Base-by-base conservation (phyloP, 2,113 vertebrate genomes). In the Nesogale talazaci region DNA sequence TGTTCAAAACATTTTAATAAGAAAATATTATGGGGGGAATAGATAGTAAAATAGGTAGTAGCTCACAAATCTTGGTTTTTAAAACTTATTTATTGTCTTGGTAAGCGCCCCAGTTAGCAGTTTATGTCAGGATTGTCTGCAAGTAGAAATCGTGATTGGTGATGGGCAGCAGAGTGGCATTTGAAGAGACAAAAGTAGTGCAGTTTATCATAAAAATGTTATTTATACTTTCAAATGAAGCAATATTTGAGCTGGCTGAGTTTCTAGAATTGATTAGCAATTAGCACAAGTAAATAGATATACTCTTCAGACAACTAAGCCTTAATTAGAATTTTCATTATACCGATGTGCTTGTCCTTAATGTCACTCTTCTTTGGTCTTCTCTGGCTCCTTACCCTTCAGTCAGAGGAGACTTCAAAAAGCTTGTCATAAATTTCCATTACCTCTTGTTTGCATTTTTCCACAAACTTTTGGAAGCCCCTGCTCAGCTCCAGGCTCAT, bases 261-360 rank as follows among this genome's bases (percentile, higher is more conserved):
- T 92, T 86, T 17, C 46, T 80, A 52, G 36, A 22, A 81, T 67
- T 74, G 63, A 94, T 75, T 84, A 81, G 19, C 27, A 92, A 87
- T 93, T 70, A 59, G 7, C 36, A 1, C 27, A 94, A 89, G 89
- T 88, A 83, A 83, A 65, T 20, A 87, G 34, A 93, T 86, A 89
- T 86, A 25, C 9, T 79, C 67, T 85, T 77, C 42, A 91, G 69
- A n/a, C 67, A 84, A 67, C 36, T 91, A 76, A n/a, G 56, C 82
- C 74, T 89, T 75, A 79, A 75, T 46, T 65, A 76, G 78, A 72
- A 46, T 59, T 87, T 91, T 70, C 40, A 25, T 42, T 52, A 4
- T 74, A 40, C 1, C 52, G 34, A 57, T 42, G 22, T 42, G 20
- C 23, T 77, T 23, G 0, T 77, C 23, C 57, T 78, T 56, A 42